These are phyloP conservation scores for Aurelia aurita DNA, from an alignment of 30 jellyfish, hydroid and myxozoan species.

Conservation along the genomic window DNA sequence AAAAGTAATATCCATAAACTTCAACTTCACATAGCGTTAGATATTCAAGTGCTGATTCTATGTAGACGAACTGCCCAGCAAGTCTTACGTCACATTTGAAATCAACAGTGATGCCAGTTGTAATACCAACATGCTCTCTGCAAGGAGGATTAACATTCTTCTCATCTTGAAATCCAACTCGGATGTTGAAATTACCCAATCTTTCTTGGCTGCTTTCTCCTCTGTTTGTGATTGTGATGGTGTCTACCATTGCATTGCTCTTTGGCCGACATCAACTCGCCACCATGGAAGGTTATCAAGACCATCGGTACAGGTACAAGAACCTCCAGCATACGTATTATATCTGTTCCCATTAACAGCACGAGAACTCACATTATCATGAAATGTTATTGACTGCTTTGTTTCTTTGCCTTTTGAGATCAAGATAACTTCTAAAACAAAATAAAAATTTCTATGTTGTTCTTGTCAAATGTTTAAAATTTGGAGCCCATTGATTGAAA, in stretches of 20 bases:
- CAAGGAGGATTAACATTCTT: neutral
- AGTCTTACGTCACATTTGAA: neutral
- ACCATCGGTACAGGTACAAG: neutral
- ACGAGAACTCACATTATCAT: too few relatives aligned
- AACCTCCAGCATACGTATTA: too few relatives aligned
- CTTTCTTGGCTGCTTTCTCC: neutral
- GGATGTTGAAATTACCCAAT: constrained; percentile 3
- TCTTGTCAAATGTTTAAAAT: too few relatives aligned
- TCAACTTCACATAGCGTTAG: neutral
- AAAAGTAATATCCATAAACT: neutral
- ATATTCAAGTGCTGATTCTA: neutral
- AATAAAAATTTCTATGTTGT: too few relatives aligned
- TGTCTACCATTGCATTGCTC: neutral
- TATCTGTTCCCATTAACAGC: neutral
- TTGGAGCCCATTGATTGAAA: too few relatives aligned
- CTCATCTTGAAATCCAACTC: neutral
- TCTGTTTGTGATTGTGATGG: neutral
- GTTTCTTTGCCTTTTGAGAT: too few relatives aligned
- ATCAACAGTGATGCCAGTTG: neutral
- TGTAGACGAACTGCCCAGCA: too few relatives aligned
- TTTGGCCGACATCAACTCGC: neutral
- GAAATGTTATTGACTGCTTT: too few relatives aligned
- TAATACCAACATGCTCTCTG: too few relatives aligned
- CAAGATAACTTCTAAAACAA: too few relatives aligned
- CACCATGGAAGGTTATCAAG: neutral